Evolutionary conservation across 1,140 invertebrate species (phyloP).

Genomic region (Ceratina calcarata): DNA sequence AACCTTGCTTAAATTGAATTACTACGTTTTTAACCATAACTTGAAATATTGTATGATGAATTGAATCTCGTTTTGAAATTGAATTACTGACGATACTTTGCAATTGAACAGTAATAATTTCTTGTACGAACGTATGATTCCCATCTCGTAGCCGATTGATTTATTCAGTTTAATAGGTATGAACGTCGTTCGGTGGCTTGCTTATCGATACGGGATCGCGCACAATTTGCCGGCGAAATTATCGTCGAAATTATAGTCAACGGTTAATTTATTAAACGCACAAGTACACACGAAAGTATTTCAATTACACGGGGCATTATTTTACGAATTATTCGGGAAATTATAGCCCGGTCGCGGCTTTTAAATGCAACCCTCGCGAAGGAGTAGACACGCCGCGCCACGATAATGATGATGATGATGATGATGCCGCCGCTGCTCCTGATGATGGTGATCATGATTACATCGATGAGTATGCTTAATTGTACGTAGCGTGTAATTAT

Average conservation of each 20-base stretch:
- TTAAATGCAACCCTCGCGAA: slow-evolving; percentile 50
- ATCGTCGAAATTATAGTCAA: slow-evolving; percentile 53
- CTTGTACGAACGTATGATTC: too few species aligned
- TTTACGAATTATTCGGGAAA: slow-evolving; percentile 60
- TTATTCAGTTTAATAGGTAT: slow-evolving; percentile 24
- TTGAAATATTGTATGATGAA: too few species aligned
- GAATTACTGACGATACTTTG: too few species aligned
- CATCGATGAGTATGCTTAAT: slow-evolving; percentile 50
- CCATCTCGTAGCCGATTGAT: slow-evolving; percentile 14
- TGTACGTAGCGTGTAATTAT: slow-evolving; percentile 51
- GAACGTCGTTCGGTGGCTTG: background rate
- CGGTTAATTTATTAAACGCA: slow-evolving; percentile 62
- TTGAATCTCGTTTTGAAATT: too few species aligned
- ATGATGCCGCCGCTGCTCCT: slow-evolving; percentile 26
- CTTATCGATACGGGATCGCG: slow-evolving; percentile 37
- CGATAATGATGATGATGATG: slow-evolving; percentile 25
- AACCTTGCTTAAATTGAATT: too few species aligned
- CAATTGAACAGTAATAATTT: too few species aligned
- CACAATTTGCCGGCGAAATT: slow-evolving; percentile 37
- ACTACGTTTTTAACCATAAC: too few species aligned
- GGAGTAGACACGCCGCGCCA: background rate
- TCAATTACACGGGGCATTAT: slow-evolving; percentile 54
- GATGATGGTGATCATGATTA: slow-evolving; percentile 55
- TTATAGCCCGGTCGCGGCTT: slow-evolving; percentile 46
- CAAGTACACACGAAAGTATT: slow-evolving; percentile 48